A percentile compares a stretch with the other conserved stretches of the same genome.
phyloP scores from a whole-genome alignment of 2,113 vertebrate genomes.

The Cavia porcellus region DNA sequence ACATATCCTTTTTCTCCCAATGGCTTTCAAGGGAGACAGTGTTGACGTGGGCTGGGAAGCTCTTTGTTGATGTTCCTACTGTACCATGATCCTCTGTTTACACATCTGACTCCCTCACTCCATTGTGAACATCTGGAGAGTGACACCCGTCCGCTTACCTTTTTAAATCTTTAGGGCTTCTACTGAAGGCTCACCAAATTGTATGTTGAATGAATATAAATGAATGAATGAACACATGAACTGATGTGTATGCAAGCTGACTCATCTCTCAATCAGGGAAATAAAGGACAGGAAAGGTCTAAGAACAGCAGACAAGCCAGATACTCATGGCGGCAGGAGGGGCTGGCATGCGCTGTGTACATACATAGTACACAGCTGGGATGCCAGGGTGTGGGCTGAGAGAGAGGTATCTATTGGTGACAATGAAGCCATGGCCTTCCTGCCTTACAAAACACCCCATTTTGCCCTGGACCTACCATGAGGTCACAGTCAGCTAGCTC shows the following conservation, averaged over 20 bases:
- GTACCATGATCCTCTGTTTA: slow-evolving; percentile 29
- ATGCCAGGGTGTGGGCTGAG: neutral
- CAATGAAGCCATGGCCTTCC: neutral
- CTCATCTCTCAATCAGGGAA: neutral
- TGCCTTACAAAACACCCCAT: neutral
- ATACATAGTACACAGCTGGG: neutral
- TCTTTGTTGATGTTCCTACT: slow-evolving; percentile 38
- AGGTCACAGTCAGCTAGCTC: neutral
- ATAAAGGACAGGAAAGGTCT: neutral
- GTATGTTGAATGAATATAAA: neutral
- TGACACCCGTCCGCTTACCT: slow-evolving; percentile 11
- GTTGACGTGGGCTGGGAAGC: slow-evolving; percentile 2
- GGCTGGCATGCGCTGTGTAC: accelerated
- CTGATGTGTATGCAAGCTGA: neutral
- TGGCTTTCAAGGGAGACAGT: slow-evolving; percentile 1
- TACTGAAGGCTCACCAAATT: neutral
- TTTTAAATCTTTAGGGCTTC: slow-evolving; percentile 13
- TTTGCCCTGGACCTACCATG: neutral
- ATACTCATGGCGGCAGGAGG: neutral
- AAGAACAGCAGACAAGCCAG: neutral
- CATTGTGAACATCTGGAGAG: slow-evolving; percentile 53
- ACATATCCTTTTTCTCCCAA: slow-evolving; percentile 21
- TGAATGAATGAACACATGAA: neutral
- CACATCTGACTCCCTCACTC: slow-evolving; percentile 27
- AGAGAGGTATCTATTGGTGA: neutral